Percentiles rank a stretch among this genome's conserved stretches.
These are phyloP conservation scores for Apogon talboti DNA, from an alignment of 2,797 vertebrate genomes.

Conservation along the genomic window DNA sequence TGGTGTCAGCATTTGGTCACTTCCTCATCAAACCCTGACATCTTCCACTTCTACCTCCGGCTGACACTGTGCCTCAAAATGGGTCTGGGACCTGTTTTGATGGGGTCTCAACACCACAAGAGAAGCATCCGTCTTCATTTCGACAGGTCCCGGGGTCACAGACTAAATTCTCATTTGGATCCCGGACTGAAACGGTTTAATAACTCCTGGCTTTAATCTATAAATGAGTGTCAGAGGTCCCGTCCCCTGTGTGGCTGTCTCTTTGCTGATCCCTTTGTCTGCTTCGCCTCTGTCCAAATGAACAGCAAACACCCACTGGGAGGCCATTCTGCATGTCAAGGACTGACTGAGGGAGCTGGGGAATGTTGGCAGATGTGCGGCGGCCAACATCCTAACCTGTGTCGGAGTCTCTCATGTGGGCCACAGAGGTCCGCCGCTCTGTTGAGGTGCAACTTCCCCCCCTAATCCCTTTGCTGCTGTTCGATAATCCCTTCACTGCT, in stretches of 20 bases:
- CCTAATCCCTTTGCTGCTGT: constrained; percentile 71
- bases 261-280: constrained; percentile 35
- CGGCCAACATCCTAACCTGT: constrained; percentile 38
- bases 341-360: background rate
- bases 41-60: constrained; percentile 12
- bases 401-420: constrained; percentile 47
- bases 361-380: constrained; percentile 15
- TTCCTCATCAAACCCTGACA: constrained; percentile 10
- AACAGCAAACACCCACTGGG: constrained; percentile 27
- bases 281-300: constrained; percentile 36
- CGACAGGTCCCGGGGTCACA: constrained; percentile 24
- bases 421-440: constrained; percentile 54
- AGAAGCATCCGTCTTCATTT: constrained; percentile 47
- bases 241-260: constrained; percentile 35
- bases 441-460: constrained; percentile 67
- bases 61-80: constrained; percentile 11
- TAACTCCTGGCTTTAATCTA: constrained; percentile 50
- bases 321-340: too few species aligned
- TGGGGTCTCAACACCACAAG: constrained; percentile 34
- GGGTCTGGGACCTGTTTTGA: constrained; percentile 36
- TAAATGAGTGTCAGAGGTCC: constrained; percentile 50
- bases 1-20: constrained; percentile 22
- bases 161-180: constrained; percentile 47
- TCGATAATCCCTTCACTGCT: constrained; percentile 71
- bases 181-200: constrained; percentile 36